These are phyloP conservation scores for Sylvicapra grimmia DNA, from an alignment of 2,113 vertebrate genomes.

Conservation along the genomic window DNA sequence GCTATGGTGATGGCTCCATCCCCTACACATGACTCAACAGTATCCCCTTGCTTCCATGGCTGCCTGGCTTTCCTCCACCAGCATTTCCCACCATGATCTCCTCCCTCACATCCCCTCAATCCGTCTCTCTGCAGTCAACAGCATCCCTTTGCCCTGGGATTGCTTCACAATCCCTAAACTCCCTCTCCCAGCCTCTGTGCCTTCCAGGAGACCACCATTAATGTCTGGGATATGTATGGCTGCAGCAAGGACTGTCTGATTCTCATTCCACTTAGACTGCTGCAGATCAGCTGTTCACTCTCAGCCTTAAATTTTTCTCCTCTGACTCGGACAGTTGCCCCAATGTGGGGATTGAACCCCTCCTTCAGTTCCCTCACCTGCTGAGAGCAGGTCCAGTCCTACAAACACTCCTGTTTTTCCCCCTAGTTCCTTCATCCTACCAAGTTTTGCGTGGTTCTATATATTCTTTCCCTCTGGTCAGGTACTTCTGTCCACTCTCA, in stretches of 20 bases:
- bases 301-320: background rate
- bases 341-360: background rate
- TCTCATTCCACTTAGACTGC: background rate
- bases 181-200: background rate
- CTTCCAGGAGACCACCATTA: background rate
- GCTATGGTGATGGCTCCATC: background rate
- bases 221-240: background rate
- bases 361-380: background rate
- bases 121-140: background rate
- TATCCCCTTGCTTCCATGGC: background rate
- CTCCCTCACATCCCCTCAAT: background rate
- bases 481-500: background rate
- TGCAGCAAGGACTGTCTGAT: background rate
- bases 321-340: background rate
- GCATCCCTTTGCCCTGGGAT: rapidly evolving
- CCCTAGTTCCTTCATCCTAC: background rate
- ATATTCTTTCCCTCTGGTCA: background rate
- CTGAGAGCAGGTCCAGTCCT: background rate
- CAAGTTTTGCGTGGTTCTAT: background rate
- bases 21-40: background rate
- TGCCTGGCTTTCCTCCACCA: background rate
- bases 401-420: background rate
- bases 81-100: background rate
- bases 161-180: background rate
- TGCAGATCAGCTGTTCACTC: background rate